Percentiles rank a stretch among this genome's conserved stretches.
phyloP scores from a whole-genome alignment of 2,113 vertebrate species.

The Pavo muticus region DNA sequence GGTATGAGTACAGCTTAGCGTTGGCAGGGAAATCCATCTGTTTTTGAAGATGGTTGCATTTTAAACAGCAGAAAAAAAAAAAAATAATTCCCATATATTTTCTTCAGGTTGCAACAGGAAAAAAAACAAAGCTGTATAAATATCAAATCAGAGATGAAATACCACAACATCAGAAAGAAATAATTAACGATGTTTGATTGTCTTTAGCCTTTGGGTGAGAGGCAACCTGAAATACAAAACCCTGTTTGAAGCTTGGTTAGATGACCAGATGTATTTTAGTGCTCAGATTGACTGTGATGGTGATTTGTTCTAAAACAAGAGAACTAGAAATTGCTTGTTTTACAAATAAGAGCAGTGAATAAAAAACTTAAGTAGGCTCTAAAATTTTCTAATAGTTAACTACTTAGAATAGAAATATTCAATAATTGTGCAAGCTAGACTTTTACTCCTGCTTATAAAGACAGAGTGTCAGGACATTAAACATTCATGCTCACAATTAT shows the following conservation, averaged over 20 bases:
- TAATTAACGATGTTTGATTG: neutral
- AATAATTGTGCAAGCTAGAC: neutral
- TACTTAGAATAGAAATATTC: neutral
- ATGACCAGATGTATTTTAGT: neutral
- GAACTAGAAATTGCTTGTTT: neutral
- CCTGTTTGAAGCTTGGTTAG: neutral
- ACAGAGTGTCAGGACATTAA: neutral
- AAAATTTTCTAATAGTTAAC: neutral
- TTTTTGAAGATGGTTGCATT: neutral
- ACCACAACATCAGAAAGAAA: neutral
- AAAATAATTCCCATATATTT: neutral
- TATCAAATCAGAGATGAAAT: conserved; percentile 26
- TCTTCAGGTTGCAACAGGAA: neutral
- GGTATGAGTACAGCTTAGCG: neutral
- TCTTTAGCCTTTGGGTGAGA: neutral
- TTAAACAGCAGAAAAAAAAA: neutral
- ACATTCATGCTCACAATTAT: neutral
- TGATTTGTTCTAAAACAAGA: neutral
- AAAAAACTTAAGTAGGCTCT: neutral
- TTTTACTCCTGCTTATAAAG: neutral
- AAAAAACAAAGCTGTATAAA: neutral
- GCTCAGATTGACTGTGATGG: neutral
- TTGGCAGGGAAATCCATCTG: neutral
- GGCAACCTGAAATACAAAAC: neutral
- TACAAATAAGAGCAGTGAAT: neutral